Evolutionary conservation across 2,888 invertebrate genomes (phyloP).

Genomic region (Hedya salicella): DNA sequence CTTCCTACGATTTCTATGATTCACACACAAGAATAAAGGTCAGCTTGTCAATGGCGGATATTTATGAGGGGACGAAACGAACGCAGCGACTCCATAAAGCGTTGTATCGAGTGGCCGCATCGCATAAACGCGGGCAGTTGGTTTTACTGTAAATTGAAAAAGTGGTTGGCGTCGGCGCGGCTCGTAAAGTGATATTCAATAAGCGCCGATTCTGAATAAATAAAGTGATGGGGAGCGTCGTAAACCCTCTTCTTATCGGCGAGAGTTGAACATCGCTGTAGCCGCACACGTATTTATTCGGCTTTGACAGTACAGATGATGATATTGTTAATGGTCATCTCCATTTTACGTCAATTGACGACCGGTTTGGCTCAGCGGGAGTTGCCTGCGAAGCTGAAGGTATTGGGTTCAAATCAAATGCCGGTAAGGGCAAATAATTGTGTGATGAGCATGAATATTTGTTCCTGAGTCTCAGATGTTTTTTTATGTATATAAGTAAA

Average conservation of each 20-base stretch:
- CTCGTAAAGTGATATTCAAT: conserved; percentile 54
- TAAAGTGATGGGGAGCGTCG: conserved; percentile 49
- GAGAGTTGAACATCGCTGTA: background rate
- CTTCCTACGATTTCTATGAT: conserved; percentile 39
- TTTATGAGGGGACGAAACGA: conserved; percentile 20
- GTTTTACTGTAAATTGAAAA: conserved; percentile 56
- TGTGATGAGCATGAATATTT: too few species aligned
- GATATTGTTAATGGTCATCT: background rate
- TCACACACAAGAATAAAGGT: conserved; percentile 30
- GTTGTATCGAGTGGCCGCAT: conserved; percentile 25
- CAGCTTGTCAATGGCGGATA: conserved; percentile 6
- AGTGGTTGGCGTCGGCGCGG: conserved; percentile 43
- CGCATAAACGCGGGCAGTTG: conserved; percentile 46
- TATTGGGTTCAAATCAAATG: too few species aligned
- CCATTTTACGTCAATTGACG: too few species aligned
- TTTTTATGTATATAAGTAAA: too few species aligned
- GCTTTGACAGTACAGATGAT: background rate
- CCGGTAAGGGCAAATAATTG: too few species aligned
- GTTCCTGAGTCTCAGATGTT: too few species aligned
- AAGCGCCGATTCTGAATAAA: conserved; percentile 52
- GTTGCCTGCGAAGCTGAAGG: too few species aligned
- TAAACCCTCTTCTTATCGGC: conserved; percentile 20
- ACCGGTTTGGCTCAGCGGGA: too few species aligned
- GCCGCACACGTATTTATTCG: background rate
- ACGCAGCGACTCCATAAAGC: conserved; percentile 27